Conservation (phyloP, 2,888 invertebrate genomes). For the Stramonita haemastoma region DNA sequence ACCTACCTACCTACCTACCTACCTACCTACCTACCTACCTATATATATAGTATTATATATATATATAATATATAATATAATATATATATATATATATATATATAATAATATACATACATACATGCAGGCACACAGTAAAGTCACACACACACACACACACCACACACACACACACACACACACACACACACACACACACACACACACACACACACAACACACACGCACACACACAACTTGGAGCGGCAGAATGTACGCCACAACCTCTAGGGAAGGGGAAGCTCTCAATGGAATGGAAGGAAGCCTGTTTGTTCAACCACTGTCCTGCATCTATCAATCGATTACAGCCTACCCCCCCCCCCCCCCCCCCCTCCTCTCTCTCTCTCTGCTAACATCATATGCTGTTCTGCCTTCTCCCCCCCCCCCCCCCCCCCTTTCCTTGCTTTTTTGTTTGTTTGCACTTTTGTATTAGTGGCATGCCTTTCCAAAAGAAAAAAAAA, state of each 20-base stretch:
- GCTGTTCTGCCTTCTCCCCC: not conserved
- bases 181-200: not conserved
- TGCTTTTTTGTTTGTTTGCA: not conserved
- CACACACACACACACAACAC: slow-evolving; percentile 5
- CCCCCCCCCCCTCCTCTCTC: not conserved
- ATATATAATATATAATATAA: no score
- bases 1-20: no score
- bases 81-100: no score
- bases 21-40: no score
- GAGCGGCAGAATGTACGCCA: no score
- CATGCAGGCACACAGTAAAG: no score
- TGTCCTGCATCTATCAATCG: no score
- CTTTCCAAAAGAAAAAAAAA: no score
- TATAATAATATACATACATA: not conserved
- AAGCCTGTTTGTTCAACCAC: no score
- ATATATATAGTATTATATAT: no score
- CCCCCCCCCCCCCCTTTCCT: not conserved
- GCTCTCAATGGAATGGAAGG: no score
- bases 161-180: slow-evolving; percentile 7
- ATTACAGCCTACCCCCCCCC: not conserved
- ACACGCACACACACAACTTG: not conserved
- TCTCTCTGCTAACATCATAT: not conserved
- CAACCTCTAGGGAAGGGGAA: no score
- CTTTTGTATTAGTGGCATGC: not conserved
- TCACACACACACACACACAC: not conserved